Percentiles rank a stretch among this genome's conserved stretches.
Evolutionary conservation across 2,888 invertebrate genomes (phyloP).

Genomic region (Lathronympha strigana): DNA sequence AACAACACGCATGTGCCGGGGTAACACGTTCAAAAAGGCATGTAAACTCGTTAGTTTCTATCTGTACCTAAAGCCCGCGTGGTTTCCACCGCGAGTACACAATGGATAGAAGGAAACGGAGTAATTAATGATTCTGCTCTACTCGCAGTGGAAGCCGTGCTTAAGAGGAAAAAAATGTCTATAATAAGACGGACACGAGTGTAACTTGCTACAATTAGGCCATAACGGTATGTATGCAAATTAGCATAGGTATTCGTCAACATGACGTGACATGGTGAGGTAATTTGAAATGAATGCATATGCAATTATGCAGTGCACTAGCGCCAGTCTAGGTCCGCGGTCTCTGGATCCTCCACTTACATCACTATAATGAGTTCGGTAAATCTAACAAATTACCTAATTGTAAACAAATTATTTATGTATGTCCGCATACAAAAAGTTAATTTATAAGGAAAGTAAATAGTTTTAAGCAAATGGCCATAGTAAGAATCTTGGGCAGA

Average conservation of each 20-base stretch:
- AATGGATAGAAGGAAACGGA: too few species aligned
- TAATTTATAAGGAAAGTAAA: neutral
- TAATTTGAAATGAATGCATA: neutral
- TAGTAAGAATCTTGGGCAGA: slow-evolving; percentile 11
- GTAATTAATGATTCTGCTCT: too few species aligned
- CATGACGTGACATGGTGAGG: neutral
- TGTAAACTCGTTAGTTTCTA: neutral
- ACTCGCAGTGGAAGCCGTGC: neutral
- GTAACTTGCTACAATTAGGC: neutral
- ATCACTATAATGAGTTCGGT: neutral
- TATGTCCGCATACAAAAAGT: neutral
- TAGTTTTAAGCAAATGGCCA: neutral
- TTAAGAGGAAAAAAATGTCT: neutral
- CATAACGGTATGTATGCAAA: neutral
- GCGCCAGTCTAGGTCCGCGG: neutral
- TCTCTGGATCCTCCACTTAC: neutral
- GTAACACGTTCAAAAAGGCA: slow-evolving; percentile 9
- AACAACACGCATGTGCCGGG: slow-evolving; percentile 23
- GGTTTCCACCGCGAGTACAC: too few species aligned
- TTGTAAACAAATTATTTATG: neutral
- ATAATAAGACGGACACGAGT: slow-evolving; percentile 10
- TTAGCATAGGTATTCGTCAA: neutral
- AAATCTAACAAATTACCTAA: neutral
- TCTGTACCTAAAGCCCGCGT: too few species aligned
- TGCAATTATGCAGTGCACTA: too few species aligned